Conservation (phyloP, 2,113 vertebrate genomes). For the Neofelis nebulosa region DNA sequence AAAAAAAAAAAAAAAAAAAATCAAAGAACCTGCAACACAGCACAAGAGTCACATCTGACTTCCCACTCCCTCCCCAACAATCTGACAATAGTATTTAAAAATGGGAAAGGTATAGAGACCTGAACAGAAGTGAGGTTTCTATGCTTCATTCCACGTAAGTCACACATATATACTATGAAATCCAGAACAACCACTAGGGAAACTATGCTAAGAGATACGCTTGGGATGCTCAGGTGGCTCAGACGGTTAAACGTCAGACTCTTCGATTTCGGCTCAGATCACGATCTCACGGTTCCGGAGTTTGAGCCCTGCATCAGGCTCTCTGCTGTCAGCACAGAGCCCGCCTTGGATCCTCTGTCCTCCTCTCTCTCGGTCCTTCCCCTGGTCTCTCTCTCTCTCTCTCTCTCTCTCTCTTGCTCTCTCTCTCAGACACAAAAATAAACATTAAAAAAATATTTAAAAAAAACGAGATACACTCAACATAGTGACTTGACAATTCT, state of each 20-base stretch:
- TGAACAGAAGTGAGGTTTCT: background rate
- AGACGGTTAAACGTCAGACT: too few relatives aligned
- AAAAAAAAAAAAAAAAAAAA: background rate
- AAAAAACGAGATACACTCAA: background rate
- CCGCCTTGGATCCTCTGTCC: too few relatives aligned
- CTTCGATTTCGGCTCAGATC: too few relatives aligned
- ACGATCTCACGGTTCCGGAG: too few relatives aligned
- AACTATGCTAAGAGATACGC: background rate
- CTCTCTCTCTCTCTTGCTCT: too few relatives aligned
- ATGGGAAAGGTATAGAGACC: background rate
- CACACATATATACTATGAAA: background rate
- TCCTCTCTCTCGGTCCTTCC: too few relatives aligned
- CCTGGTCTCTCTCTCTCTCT: too few relatives aligned
- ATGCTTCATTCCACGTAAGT: background rate
- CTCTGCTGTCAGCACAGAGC: too few relatives aligned
- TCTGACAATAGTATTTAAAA: background rate
- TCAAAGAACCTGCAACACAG: background rate
- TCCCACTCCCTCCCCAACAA: background rate
- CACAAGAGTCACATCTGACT: background rate
- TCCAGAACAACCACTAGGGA: background rate
- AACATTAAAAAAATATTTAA: too few relatives aligned
- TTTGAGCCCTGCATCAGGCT: too few relatives aligned
- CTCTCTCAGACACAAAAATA: too few relatives aligned
- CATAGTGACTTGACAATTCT: background rate
- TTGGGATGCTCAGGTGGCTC: too few relatives aligned